Evolutionary conservation across 2,797 vertebrate species (phyloP).

Genomic region (Gallinago stenura): DNA sequence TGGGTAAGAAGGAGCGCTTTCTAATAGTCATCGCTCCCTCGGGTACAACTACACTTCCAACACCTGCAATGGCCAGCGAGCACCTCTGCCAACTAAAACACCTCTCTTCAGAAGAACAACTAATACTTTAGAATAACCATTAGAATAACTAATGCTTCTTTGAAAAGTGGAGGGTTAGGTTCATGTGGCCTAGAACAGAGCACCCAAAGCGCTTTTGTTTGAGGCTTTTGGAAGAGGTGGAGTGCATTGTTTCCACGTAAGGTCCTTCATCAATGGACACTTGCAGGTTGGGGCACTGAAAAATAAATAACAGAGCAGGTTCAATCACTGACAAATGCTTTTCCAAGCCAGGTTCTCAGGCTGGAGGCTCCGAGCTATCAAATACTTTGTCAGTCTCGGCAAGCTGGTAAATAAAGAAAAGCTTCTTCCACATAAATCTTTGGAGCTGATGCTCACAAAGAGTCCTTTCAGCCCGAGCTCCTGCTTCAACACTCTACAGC

Average conservation of each 20-base stretch:
- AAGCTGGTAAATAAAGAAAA: slow-evolving; percentile 37
- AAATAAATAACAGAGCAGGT: not conserved
- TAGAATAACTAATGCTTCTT: not conserved
- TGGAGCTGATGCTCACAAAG: slow-evolving; percentile 35
- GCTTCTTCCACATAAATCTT: slow-evolving; percentile 44
- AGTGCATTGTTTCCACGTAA: not conserved
- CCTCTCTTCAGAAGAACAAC: not conserved
- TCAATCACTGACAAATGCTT: not conserved
- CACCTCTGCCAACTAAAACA: slow-evolving; percentile 25
- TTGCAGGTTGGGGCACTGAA: not conserved
- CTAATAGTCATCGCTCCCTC: not conserved
- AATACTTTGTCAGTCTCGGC: slow-evolving; percentile 14
- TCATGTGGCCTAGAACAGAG: not conserved
- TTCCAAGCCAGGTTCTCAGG: not conserved
- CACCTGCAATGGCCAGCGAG: not conserved
- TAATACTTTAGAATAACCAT: not conserved
- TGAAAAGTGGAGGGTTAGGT: not conserved
- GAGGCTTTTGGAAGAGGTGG: not conserved
- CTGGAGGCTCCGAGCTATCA: not conserved
- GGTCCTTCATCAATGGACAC: not conserved
- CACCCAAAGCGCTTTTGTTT: not conserved
- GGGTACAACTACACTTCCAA: not conserved
- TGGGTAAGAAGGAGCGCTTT: not conserved
- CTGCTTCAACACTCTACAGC: not conserved
- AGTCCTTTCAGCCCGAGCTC: slow-evolving; percentile 33